phyloP scores from a whole-genome alignment of 2,888 invertebrate genomes.

The Synanthedon formicaeformis region DNA sequence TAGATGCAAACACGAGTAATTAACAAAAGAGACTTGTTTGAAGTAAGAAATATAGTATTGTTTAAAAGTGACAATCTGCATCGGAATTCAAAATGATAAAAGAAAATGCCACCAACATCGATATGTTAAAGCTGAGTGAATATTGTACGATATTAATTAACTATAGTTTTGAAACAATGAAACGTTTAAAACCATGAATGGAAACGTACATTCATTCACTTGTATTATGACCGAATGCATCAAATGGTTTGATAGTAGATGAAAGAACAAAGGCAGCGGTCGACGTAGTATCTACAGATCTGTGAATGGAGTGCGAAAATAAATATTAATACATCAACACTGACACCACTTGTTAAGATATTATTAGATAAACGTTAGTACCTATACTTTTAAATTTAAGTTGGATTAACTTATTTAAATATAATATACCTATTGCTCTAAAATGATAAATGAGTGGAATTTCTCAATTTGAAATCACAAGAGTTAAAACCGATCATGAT shows the following conservation, averaged over 20 bases:
- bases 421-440: too few species aligned
- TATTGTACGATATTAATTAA: constrained; percentile 42
- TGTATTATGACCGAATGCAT: constrained; percentile 25
- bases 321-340: neutral
- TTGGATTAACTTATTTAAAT: too few species aligned
- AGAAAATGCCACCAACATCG: constrained; percentile 27
- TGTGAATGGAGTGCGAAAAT: constrained; percentile 4
- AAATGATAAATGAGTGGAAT: too few species aligned
- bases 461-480: too few species aligned
- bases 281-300: constrained; percentile 14
- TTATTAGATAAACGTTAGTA: too few species aligned
- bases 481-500: too few species aligned
- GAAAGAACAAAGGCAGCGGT: constrained; percentile 23
- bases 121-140: constrained; percentile 34
- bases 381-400: too few species aligned
- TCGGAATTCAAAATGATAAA: constrained; percentile 1
- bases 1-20: too few species aligned
- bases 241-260: constrained; percentile 34
- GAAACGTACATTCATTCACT: constrained; percentile 37
- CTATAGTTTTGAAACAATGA: constrained; percentile 41
- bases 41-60: neutral
- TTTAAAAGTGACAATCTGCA: neutral
- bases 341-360: too few species aligned
- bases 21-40: too few species aligned
- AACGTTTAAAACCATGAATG: constrained; percentile 45